A percentile compares a stretch with the other conserved stretches of the same genome.
phyloP scores from a whole-genome alignment of 1,140 invertebrate genomes.

The Atopsyche davidsoni region DNA sequence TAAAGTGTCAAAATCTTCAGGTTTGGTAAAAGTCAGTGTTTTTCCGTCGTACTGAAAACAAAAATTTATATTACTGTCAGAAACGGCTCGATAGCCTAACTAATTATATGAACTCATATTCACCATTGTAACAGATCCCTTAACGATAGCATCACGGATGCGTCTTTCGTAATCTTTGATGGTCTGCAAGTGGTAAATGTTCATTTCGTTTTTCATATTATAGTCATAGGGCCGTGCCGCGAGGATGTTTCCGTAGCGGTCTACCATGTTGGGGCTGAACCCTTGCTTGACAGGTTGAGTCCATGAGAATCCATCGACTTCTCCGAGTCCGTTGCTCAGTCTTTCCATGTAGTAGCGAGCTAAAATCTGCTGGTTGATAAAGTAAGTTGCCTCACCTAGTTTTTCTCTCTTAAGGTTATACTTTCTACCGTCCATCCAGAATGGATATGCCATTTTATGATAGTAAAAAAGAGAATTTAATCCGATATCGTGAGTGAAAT shows the following conservation, averaged over 20 bases:
- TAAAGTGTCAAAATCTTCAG: slow-evolving; percentile 48
- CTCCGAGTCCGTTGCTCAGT: slow-evolving; percentile 48
- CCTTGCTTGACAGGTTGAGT: slow-evolving; percentile 48
- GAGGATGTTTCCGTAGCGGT: slow-evolving; percentile 57
- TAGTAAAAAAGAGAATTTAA: slow-evolving; percentile 54
- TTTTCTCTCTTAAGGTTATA: slow-evolving; percentile 39
- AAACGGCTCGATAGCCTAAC: no score
- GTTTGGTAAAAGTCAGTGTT: slow-evolving; percentile 49
- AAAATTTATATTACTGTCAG: no score
- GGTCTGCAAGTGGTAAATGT: slow-evolving; percentile 43
- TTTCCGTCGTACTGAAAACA: no score
- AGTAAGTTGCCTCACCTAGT: slow-evolving; percentile 50
- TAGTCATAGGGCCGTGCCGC: slow-evolving; percentile 42
- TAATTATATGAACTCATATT: no score
- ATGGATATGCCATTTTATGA: slow-evolving; percentile 47
- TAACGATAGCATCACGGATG: slow-evolving; percentile 57
- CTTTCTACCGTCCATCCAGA: slow-evolving; percentile 43
- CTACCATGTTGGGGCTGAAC: slow-evolving; percentile 54
- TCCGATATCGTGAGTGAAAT: slow-evolving; percentile 56
- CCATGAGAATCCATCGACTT: slow-evolving; percentile 47
- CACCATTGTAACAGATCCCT: slow-evolving; percentile 53
- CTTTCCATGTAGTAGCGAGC: slow-evolving; percentile 56
- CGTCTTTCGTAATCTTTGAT: slow-evolving; percentile 52
- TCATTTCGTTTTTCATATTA: slow-evolving; percentile 44
- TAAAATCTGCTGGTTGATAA: slow-evolving; percentile 48